Evolutionary conservation across 1,140 invertebrate species (phyloP).

Genomic region (Chymomyza costata): DNA sequence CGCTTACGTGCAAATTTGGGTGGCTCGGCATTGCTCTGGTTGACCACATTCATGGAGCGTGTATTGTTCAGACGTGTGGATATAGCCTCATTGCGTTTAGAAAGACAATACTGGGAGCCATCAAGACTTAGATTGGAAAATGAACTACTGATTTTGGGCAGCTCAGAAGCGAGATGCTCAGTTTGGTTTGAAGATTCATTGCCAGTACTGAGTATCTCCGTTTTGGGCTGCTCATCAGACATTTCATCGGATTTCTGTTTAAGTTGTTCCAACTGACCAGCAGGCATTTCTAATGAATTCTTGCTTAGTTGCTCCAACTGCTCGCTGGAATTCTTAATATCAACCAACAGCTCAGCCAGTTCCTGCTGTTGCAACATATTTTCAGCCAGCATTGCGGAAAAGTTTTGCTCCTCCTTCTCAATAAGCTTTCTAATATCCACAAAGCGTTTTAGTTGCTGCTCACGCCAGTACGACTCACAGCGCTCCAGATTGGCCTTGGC

Average conservation of each 20-base stretch:
- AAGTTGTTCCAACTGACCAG: neutral
- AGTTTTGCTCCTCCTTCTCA: neutral
- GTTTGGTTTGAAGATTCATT: too few species aligned
- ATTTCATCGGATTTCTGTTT: too few species aligned
- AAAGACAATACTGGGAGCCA: slow-evolving; percentile 10
- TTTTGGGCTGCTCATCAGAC: neutral
- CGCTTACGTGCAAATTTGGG: slow-evolving; percentile 28
- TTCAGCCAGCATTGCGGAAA: slow-evolving; percentile 31
- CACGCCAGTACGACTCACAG: slow-evolving; percentile 21
- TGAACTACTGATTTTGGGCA: slow-evolving; percentile 6
- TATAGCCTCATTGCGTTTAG: neutral
- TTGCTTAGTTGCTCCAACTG: slow-evolving; percentile 53
- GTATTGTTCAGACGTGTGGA: neutral
- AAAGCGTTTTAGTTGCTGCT: slow-evolving; percentile 12
- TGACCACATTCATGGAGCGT: slow-evolving; percentile 14
- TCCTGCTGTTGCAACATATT: slow-evolving; percentile 58
- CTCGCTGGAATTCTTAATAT: slow-evolving; percentile 64
- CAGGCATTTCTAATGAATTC: slow-evolving; percentile 46
- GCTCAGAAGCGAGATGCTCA: too few species aligned
- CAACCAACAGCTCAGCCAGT: slow-evolving; percentile 52
- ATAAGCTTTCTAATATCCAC: slow-evolving; percentile 5
- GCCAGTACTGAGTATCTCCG: neutral
- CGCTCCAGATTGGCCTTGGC: slow-evolving; percentile 27
- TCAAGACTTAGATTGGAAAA: slow-evolving; percentile 23
- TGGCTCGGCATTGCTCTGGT: slow-evolving; percentile 3